phyloP scores from a whole-genome alignment of 2,113 vertebrate genomes.

The Alosa alosa region DNA sequence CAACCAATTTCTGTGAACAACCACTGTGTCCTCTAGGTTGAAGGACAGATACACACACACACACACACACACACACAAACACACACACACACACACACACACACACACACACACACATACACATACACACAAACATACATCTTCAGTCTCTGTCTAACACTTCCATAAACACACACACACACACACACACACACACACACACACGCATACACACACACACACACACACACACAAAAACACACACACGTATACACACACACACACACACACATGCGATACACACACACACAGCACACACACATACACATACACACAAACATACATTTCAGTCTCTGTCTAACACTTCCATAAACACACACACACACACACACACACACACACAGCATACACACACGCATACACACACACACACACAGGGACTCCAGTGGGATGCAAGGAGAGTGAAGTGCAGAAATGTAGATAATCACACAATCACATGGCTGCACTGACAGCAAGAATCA shows the following conservation, averaged over 20 bases:
- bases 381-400: neutral
- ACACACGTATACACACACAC: neutral
- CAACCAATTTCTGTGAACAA: conserved; percentile 9
- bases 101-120: conserved; percentile 20
- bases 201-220: neutral
- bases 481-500: neutral
- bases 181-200: conserved; percentile 26
- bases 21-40: neutral
- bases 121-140: conserved; percentile 9
- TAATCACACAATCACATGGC: neutral
- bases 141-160: neutral
- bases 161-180: neutral
- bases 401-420: neutral
- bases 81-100: neutral
- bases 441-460: neutral
- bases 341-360: neutral
- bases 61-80: neutral
- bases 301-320: conserved; percentile 11
- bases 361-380: conserved; percentile 27
- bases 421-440: neutral
- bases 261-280: neutral
- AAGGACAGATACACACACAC: neutral
- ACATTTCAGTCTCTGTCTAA: neutral
- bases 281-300: conserved; percentile 20
- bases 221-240: neutral